phyloP scores from a whole-genome alignment of 2,888 invertebrate species.

The Eristalinus aeneus region DNA sequence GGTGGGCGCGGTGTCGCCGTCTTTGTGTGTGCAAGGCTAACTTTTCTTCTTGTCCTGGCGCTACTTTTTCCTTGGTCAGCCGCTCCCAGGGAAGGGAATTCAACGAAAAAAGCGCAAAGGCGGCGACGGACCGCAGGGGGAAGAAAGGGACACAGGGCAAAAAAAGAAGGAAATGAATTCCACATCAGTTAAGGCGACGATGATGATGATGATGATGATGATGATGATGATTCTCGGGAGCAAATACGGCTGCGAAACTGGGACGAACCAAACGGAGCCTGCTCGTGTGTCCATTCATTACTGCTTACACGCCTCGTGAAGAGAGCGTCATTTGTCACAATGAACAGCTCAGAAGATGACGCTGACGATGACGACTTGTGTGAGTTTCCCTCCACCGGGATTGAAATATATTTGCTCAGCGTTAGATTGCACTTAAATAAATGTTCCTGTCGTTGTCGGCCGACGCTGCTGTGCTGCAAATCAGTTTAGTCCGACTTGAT shows the following conservation, averaged over 20 bases:
- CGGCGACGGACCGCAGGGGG: background rate
- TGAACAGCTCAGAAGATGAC: constrained; percentile 38
- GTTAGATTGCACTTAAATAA: constrained; percentile 46
- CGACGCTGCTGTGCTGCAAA: constrained; percentile 29
- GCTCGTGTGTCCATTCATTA: constrained; percentile 55
- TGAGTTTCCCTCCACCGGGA: background rate
- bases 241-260: constrained; percentile 12
- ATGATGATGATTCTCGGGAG: constrained; percentile 24
- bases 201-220: background rate
- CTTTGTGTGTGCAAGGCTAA: constrained; percentile 28
- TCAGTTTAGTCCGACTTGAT: constrained; percentile 55
- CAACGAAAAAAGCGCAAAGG: constrained; percentile 1
- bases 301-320: constrained; percentile 49
- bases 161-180: constrained; percentile 39
- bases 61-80: constrained; percentile 44
- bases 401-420: constrained; percentile 39
- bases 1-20: background rate
- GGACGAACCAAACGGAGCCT: constrained; percentile 5
- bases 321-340: constrained; percentile 65
- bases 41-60: constrained; percentile 6
- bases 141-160: background rate
- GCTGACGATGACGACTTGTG: constrained; percentile 31
- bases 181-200: constrained; percentile 36
- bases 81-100: background rate
- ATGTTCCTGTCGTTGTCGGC: constrained; percentile 11